phyloP scores from a whole-genome alignment of 2,888 invertebrate species.

The Diogma glabrata region DNA sequence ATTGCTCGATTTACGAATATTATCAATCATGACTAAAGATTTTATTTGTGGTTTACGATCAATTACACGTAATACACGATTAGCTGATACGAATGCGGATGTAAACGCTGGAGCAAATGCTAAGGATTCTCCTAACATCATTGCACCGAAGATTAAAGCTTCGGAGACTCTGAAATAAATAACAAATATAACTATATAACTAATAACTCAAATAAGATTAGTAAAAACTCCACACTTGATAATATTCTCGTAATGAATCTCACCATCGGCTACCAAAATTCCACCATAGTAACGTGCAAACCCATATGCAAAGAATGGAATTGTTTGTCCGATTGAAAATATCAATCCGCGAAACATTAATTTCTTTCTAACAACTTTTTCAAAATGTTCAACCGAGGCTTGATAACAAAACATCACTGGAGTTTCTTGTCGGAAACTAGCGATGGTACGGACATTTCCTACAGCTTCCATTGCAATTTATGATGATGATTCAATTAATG shows the following conservation, averaged over 20 bases:
- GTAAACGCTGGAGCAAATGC: conserved; percentile 69
- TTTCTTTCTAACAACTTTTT: conserved; percentile 40
- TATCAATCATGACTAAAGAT: conserved; percentile 34
- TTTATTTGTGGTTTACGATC: conserved; percentile 45
- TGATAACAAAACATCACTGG: conserved; percentile 48
- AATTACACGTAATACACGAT: conserved; percentile 52
- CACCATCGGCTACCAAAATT: conserved; percentile 49
- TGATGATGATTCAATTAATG: conserved; percentile 52
- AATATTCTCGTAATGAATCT: conserved; percentile 52
- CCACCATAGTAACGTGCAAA: conserved; percentile 62
- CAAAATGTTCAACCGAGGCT: conserved; percentile 42
- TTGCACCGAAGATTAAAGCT: conserved; percentile 63
- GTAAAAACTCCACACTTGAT: conserved; percentile 53
- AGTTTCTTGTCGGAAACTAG: conserved; percentile 52
- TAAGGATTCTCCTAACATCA: conserved; percentile 68
- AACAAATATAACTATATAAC: not conserved
- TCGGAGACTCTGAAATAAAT: conserved; percentile 51
- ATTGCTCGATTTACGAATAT: conserved; percentile 6
- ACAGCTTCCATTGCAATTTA: conserved; percentile 66
- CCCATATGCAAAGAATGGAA: conserved; percentile 62
- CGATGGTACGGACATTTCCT: conserved; percentile 57
- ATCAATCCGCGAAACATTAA: conserved; percentile 53
- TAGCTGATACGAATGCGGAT: conserved; percentile 58
- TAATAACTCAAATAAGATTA: no score
- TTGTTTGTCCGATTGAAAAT: conserved; percentile 58